Percentiles rank a stretch among this genome's conserved stretches.
These are phyloP conservation scores for Anolis apletophallus DNA, from an alignment of 2,797 vertebrate species.

Conservation along the genomic window DNA sequence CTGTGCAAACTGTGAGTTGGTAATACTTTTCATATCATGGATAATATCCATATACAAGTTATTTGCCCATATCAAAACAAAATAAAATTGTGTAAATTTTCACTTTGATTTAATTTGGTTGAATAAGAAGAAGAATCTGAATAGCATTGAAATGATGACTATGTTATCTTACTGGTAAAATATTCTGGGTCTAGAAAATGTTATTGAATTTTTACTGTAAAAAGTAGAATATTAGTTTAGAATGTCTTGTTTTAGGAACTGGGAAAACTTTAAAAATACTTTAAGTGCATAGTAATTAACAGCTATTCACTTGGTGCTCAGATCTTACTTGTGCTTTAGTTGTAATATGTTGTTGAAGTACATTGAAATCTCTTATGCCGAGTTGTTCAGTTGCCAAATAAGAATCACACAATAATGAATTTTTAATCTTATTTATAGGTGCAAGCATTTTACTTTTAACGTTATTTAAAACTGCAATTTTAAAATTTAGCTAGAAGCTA, in stretches of 20 bases:
- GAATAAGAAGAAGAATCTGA: slow-evolving; percentile 24
- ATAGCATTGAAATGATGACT: slow-evolving; percentile 39
- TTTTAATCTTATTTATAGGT: neutral
- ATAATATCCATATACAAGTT: slow-evolving; percentile 34
- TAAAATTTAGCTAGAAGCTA: neutral
- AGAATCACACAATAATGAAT: neutral
- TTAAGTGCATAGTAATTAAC: neutral
- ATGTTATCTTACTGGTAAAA: slow-evolving; percentile 30
- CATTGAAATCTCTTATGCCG: neutral
- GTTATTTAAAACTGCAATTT: slow-evolving; percentile 18
- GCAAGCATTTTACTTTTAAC: slow-evolving; percentile 3
- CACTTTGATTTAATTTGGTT: neutral
- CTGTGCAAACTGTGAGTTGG: slow-evolving; percentile 37
- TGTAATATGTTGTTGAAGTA: neutral
- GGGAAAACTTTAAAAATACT: slow-evolving; percentile 27
- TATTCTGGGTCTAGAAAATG: slow-evolving; percentile 31
- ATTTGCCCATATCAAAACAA: neutral
- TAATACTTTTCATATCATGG: slow-evolving; percentile 41
- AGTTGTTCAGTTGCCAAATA: neutral
- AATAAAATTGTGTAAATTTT: slow-evolving; percentile 16
- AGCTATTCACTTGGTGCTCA: neutral
- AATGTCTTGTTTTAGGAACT: slow-evolving; percentile 30
- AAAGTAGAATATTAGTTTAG: neutral
- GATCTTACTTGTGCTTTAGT: neutral
- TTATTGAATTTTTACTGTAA: slow-evolving; percentile 33